Evolutionary conservation across 2,888 invertebrate species (phyloP), one percentile per base, ranked within the genome.

Genomic region (Ryuthela nishihirai): DNA sequence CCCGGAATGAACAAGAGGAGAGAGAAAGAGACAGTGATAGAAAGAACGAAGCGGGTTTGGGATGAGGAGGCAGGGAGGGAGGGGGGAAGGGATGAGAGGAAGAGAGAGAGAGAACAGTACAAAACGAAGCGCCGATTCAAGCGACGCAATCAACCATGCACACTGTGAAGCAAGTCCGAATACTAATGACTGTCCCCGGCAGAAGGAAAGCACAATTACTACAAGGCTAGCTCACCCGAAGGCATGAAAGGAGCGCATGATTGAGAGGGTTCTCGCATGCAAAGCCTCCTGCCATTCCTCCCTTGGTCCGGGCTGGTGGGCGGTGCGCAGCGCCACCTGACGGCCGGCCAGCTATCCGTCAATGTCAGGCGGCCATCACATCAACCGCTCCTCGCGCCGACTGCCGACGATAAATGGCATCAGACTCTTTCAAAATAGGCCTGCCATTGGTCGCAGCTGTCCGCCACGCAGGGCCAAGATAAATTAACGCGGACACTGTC

Each of bases 401-500:
- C 18, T 15, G 18, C 44, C 42, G 50, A 50, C 39, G 47, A 58
- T 46, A 48, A 47, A 48, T 36, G 29, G 36, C 23, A 20, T 26
- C 42, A 18, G 43, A 43, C 34, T 32, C 42, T 47, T 46, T 47
- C 43, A 47, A 54, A 54, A 54, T 46, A 42, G 38, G 26, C 40
- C 39, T 29, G 38, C 44, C 48, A 39, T 49, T 32, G 49, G 55
- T 21, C 49, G 25, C 55, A 58, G 50, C 56, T 58, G 56, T 52
- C 56, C 46, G 9, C 29, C 29, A 21, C 36, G 10, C 25, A 34
- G 54, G 42, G 34, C 26, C 41, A n/a, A 58, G 46, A 58, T 58
- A 45, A 58, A 58, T 58, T 46, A 58, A 42, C 52, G 24, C 56
- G 50, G 56, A 58, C 56, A 58, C 46, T 52, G 50, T 42, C 45